Percentiles rank a stretch among this genome's conserved stretches.
phyloP scores from a whole-genome alignment of 2,888 invertebrate genomes.

The Amphipyra berbera region DNA sequence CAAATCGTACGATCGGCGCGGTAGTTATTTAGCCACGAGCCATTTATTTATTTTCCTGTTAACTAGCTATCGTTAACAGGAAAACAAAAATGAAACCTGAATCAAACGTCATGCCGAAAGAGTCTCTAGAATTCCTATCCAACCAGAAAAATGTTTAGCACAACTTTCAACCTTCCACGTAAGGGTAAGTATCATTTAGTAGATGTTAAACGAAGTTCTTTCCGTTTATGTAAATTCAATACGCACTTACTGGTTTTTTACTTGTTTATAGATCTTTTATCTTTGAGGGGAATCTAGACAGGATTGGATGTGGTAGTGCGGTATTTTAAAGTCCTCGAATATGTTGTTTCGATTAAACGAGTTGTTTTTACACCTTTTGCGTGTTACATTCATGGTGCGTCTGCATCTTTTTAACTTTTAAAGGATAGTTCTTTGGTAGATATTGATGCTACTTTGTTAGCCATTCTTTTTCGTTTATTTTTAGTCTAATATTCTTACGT shows the following conservation, averaged over 20 bases:
- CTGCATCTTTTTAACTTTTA: neutral
- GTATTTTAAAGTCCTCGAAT: constrained; percentile 23
- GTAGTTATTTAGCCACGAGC: too few relatives aligned
- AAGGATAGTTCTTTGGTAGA: too few relatives aligned
- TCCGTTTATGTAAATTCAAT: constrained; percentile 55
- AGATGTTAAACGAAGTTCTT: constrained; percentile 39
- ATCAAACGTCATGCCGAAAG: constrained; percentile 7
- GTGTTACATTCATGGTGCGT: neutral
- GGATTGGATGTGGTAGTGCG: constrained; percentile 16
- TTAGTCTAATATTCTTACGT: too few relatives aligned
- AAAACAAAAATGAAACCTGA: constrained; percentile 9
- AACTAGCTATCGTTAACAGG: neutral
- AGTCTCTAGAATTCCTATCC: constrained; percentile 32
- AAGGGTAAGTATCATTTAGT: constrained; percentile 45
- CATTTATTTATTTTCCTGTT: too few relatives aligned
- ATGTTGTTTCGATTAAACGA: constrained; percentile 12
- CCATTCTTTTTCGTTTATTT: too few relatives aligned
- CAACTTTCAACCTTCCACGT: constrained; percentile 41
- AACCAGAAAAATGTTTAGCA: constrained; percentile 57
- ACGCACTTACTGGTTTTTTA: constrained; percentile 45
- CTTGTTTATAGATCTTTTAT: constrained; percentile 40
- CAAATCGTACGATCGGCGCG: too few relatives aligned
- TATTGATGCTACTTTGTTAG: too few relatives aligned
- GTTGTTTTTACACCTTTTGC: constrained; percentile 1
- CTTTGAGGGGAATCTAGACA: constrained; percentile 29